Base-by-base conservation (phyloP, 2,888 invertebrate species). In the Drosophila paranaensis region DNA sequence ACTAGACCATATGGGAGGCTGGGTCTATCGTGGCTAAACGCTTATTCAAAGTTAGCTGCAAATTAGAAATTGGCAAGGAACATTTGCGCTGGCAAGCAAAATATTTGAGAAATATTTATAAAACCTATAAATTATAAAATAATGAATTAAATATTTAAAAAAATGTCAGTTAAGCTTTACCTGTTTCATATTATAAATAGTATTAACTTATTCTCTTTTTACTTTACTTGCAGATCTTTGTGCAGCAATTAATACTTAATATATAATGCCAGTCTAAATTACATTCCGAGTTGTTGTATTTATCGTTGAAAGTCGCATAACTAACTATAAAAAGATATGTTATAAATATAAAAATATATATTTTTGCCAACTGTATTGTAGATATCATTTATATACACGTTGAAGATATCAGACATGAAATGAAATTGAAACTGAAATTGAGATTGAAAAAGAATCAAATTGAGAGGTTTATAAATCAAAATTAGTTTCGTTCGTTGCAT, bases 1-100 rank as follows among this genome's bases (percentile, higher is more conserved):
- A 93, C 93, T 93, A 93, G 93, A 93, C 93, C 91, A 93, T 92
- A 93, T 92, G 93, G 93, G 92, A 92, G 66, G 51, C 48, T 66
- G 74, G 1, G 40, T 68, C 55, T 65, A 45, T 60, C 58, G 57
- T 62, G 74, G 78, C 83, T 79, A 87, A 84, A 78, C 77, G 81
- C 76, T 73, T 8, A 14, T 0, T 48, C 53, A 27, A 13, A 43
- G 51, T 5, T 51, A 45, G 50, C 14, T 30, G 3, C 9, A 11
- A 6, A 45, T 33, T 64, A 2, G 16, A 16, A 35, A 16, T 20
- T 11, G 13, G 2, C 4, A n/a, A 48, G 9, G 16, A 42, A 9
- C 13, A 27, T 25, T 13, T 27, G 27, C 27, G 3, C 27, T 27
- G 6, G 0, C 27, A 27, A 27, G 9, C 1, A 20, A 50, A 6